Evolutionary conservation across 2,113 vertebrate species (phyloP), one percentile per base, ranked within the genome.

Genomic region (Greenwoodochromis staneri): DNA sequence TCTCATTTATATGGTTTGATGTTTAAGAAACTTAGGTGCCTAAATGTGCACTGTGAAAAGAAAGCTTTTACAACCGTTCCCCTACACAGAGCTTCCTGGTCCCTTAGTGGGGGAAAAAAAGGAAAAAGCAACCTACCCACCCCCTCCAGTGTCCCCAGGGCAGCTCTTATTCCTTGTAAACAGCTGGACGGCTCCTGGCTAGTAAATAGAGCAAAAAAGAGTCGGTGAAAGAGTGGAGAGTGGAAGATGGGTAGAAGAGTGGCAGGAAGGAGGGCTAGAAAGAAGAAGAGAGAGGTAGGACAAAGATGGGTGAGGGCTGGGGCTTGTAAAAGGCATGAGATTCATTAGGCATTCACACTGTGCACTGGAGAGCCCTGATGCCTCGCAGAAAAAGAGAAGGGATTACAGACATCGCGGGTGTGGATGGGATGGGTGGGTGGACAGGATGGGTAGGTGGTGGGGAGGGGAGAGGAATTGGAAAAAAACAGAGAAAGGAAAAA

Each of bases 281-380:
- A 36, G 47, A 13, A 55, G 21, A 5, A 17, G 59, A 40, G 69
- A 36, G 12, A 59, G 55, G 59, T 53, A 40, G 82, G 76, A 89
- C 36, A 59, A 86, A 88, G 73, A 84, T 51, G 87, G 84, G 85
- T 51, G 82, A 84, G 40, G 11, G 24, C 9, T 27, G 86, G 81
- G 54, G 88, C 90, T 92, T 93, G 89, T 91, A 92, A 93, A 95
- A 93, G 91, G 89, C 91, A 87, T 66, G 55, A 78, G 92, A 92
- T 88, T 92, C 92, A 94, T 95, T 93, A 91, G 81, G 85, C 63
- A 94, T 94, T 95, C 94, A 92, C 81, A 88, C 38, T 17, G 88
- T 76, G 91, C 86, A 82, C 81, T 71, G 89, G 85, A 92, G 91
- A 93, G 66, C 40, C 66, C 80, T 17, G 84, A 83, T 61, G 85